Evolutionary conservation across 2,113 vertebrate species (phyloP), one percentile per base, ranked within the genome.

Genomic region (Mungos mungo): DNA sequence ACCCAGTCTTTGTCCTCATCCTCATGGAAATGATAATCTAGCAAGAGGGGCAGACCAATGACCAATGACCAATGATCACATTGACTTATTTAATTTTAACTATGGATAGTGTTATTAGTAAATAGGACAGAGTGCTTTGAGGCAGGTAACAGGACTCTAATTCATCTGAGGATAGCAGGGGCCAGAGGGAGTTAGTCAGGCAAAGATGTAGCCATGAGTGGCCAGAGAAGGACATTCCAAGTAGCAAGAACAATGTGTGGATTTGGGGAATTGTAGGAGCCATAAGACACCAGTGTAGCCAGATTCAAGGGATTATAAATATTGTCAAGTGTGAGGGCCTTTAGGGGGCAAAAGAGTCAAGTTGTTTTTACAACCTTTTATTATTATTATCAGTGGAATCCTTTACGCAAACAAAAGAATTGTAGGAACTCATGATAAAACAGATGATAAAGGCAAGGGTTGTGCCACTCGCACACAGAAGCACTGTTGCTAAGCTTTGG

Each of bases 31-130:
- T 84, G 76, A 41, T 84, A 60, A 52, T 95, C 90, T 92, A 82
- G 65, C 27, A 69, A 92, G 66, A 90, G 45, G 54, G 84, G 57
- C 57, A 85, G 84, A 69, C 50, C 41, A 41, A 41, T 41, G 41
- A 4, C 97, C 41, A 84, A 41, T 41, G 63, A 94, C n/a, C n/a
- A 68, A 87, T 74, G 77, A 91, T 88, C 66, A 85, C 16, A 79
- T 52, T 33, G 35, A 92, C 77, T 88, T 90, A 77, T 72, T 96
- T 95, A 47, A 85, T 89, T 88, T 88, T 71, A 82, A 80, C 38
- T 68, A 31, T 68, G 50, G 82, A 41, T 90, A 85, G 69, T 69
- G 21, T 33, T 57, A 35, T 95, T 47, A 82, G 33, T 52, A 76
- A 72, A 52, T 72, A 93, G 7, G 69, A 77, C 76, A 77, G 35